Conservation (phyloP, 2,888 invertebrate species). For the Philonicus albiceps region DNA sequence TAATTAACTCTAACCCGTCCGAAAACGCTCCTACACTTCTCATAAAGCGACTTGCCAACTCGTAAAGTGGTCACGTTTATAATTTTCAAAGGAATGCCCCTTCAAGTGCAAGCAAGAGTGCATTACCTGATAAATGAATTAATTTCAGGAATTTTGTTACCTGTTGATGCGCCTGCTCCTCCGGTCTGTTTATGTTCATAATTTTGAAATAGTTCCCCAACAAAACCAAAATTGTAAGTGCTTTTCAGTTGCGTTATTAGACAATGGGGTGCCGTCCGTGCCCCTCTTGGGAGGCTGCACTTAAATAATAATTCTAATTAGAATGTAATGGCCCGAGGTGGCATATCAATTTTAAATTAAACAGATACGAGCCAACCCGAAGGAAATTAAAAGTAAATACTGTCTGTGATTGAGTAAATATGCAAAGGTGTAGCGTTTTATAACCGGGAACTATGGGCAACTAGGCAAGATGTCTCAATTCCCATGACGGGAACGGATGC, state of each 20-base stretch:
- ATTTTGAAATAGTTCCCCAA: background rate
- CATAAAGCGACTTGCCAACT: background rate
- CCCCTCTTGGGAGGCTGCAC: background rate
- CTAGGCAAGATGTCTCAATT: constrained; percentile 10
- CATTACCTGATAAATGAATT: background rate
- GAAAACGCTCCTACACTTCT: background rate
- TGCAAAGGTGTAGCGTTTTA: constrained; percentile 9
- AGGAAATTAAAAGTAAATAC: constrained; percentile 37
- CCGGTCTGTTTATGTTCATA: background rate
- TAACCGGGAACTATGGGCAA: background rate
- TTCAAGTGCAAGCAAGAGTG: background rate
- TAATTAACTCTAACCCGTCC: background rate
- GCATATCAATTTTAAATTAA: constrained; percentile 11
- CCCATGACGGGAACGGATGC: background rate
- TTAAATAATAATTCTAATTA: constrained; percentile 16
- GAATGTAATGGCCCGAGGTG: constrained; percentile 3
- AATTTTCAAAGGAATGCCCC: background rate
- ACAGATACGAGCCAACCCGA: background rate
- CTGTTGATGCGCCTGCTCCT: background rate
- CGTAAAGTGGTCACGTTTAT: background rate
- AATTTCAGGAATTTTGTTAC: background rate
- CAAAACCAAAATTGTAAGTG: background rate
- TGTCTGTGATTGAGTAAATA: constrained; percentile 25
- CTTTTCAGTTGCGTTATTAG: background rate
- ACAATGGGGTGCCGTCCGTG: background rate